These are phyloP conservation scores for Elysia crispata DNA, from an alignment of 2,888 invertebrate species.

Conservation along the genomic window DNA sequence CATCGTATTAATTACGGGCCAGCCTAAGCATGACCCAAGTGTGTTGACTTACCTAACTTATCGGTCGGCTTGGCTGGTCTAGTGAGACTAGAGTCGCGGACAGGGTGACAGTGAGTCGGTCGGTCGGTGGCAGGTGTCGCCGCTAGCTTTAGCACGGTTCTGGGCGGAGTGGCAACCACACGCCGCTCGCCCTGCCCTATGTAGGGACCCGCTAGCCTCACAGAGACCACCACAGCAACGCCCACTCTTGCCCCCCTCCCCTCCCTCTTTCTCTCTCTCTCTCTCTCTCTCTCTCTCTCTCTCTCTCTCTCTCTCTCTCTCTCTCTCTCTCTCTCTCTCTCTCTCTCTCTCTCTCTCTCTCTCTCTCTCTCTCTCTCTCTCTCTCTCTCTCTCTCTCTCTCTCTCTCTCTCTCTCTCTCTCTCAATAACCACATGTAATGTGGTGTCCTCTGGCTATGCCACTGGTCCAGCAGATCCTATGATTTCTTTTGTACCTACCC, in stretches of 20 bases:
- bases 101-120: too few relatives aligned
- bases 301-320: conserved; percentile 20
- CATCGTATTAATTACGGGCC: too few relatives aligned
- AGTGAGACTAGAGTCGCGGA: too few relatives aligned
- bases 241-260: neutral
- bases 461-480: too few relatives aligned
- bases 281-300: conserved; percentile 5
- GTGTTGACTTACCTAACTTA: too few relatives aligned
- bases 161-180: too few relatives aligned
- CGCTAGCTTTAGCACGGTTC: too few relatives aligned
- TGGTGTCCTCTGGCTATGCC: too few relatives aligned
- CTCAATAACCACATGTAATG: too few relatives aligned
- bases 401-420: conserved; percentile 7
- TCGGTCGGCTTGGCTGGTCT: too few relatives aligned
- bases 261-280: conserved; percentile 13
- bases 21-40: too few relatives aligned
- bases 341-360: neutral
- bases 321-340: conserved; percentile 21
- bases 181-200: neutral
- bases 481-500: too few relatives aligned
- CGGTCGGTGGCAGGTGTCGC: neutral
- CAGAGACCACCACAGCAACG: neutral
- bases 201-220: neutral
- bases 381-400: conserved; percentile 19
- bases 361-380: conserved; percentile 17